phyloP scores from a whole-genome alignment of 2,113 vertebrate genomes.

The Nothocercus julius region DNA sequence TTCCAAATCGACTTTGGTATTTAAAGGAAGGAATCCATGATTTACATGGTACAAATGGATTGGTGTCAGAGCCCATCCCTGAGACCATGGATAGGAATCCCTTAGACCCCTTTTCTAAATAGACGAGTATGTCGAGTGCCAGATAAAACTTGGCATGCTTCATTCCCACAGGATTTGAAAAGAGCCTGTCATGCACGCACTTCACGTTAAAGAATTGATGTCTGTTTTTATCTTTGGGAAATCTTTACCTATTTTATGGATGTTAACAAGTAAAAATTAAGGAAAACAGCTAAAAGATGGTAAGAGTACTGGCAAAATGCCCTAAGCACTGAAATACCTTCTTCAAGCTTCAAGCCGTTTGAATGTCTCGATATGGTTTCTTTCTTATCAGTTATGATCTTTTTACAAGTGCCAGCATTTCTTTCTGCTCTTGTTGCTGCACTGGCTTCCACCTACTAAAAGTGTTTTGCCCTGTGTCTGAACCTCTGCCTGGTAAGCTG shows the following conservation, averaged over 20 bases:
- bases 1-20: constrained; percentile 46
- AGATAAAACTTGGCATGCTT: constrained; percentile 55
- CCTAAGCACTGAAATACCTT: not conserved
- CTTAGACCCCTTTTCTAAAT: constrained; percentile 33
- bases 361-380: not conserved
- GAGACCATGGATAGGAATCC: constrained; percentile 36
- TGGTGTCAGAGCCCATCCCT: constrained; percentile 24
- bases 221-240: constrained; percentile 39
- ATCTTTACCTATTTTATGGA: constrained; percentile 29
- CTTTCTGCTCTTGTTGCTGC: not conserved
- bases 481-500: not conserved
- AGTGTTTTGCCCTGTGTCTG: not conserved
- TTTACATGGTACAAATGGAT: constrained; percentile 57
- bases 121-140: not conserved
- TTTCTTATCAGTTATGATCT: not conserved
- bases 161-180: constrained; percentile 24
- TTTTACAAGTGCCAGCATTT: not conserved
- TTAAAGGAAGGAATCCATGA: constrained; percentile 41
- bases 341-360: not conserved
- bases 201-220: not conserved
- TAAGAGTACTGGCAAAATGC: not conserved
- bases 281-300: not conserved
- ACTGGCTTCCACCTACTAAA: not conserved
- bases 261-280: constrained; percentile 37
- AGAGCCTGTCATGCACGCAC: constrained; percentile 7